A percentile compares a stretch with the other conserved stretches of the same genome.
These are phyloP conservation scores for Crotalus horridus DNA, from an alignment of 2,113 vertebrate genomes.

Conservation along the genomic window DNA sequence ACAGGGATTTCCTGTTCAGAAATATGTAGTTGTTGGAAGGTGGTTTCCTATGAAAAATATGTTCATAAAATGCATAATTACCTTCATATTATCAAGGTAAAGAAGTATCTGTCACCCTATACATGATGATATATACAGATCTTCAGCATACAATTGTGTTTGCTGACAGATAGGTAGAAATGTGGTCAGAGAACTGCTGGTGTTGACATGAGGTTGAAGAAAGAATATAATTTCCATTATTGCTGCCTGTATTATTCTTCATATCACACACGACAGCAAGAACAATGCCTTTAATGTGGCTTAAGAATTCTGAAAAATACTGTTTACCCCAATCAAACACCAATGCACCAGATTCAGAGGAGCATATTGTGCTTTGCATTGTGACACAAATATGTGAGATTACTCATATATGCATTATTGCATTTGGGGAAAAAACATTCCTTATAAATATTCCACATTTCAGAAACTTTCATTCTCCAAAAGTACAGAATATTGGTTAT, in stretches of 20 bases:
- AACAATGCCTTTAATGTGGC: background rate
- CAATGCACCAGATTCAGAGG: background rate
- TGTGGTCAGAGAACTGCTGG: constrained; percentile 10
- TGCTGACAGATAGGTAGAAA: background rate
- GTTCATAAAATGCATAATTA: background rate
- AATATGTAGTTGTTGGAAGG: background rate
- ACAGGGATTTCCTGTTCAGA: background rate
- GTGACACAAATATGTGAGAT: background rate
- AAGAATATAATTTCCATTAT: constrained; percentile 19
- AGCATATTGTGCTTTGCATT: background rate
- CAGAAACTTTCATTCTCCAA: background rate
- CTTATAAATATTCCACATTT: background rate
- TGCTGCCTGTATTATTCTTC: constrained; percentile 15
- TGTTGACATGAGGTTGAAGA: background rate
- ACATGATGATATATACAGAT: background rate
- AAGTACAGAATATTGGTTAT: background rate
- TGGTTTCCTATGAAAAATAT: background rate
- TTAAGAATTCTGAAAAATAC: background rate
- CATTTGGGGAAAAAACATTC: background rate
- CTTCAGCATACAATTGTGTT: background rate
- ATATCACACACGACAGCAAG: constrained; percentile 6
- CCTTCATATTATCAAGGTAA: background rate
- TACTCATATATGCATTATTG: background rate
- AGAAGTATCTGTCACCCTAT: background rate
- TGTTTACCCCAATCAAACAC: background rate